Evolutionary conservation across 2,113 vertebrate species (phyloP).

Genomic region (Prietella phreatophila): DNA sequence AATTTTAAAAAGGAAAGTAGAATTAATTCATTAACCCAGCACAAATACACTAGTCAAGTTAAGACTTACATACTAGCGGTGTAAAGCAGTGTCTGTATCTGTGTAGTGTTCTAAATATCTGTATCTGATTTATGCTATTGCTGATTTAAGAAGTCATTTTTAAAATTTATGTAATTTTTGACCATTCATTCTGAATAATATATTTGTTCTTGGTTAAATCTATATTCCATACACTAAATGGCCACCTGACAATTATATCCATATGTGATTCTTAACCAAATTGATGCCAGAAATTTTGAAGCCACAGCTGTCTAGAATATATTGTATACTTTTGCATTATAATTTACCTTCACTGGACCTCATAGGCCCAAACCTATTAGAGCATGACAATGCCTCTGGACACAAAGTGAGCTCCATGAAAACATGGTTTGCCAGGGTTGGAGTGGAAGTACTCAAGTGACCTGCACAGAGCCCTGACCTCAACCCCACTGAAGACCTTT

Average conservation of each 20-base stretch:
- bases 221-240: neutral
- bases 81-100: neutral
- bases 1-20: neutral
- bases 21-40: neutral
- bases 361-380: neutral
- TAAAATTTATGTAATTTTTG: neutral
- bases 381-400: neutral
- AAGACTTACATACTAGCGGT: neutral
- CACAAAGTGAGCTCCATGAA: neutral
- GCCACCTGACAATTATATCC: neutral
- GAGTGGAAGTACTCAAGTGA: neutral
- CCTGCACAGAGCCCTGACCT: neutral
- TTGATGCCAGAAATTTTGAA: neutral
- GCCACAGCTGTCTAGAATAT: neutral
- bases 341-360: neutral
- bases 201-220: neutral
- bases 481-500: neutral
- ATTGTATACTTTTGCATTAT: neutral
- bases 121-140: neutral
- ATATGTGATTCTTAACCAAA: neutral
- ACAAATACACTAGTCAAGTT: neutral
- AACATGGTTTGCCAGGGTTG: neutral
- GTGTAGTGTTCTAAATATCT: neutral
- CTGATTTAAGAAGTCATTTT: neutral
- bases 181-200: neutral